A percentile compares a stretch with the other conserved stretches of the same genome.
Conservation (phyloP, 2,797 vertebrate genomes). For the Coregonus sp. region DNA sequence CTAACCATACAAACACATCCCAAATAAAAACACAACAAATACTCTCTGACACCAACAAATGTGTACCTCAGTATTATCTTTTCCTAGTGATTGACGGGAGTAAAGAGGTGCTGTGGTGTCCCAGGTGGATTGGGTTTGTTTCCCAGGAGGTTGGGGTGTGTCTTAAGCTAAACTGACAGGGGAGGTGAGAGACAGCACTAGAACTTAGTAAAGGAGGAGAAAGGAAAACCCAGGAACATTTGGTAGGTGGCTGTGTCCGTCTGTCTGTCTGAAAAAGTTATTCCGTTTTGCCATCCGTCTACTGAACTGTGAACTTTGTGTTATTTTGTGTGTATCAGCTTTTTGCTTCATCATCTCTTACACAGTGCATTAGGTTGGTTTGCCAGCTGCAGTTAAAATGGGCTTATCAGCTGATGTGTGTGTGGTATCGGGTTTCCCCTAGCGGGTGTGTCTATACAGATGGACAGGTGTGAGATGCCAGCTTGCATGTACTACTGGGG, state of each 20-base stretch:
- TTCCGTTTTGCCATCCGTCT: not conserved
- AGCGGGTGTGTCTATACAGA: constrained; percentile 5
- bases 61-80: too few relatives aligned
- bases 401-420: constrained; percentile 24
- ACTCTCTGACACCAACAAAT: not conserved
- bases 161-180: constrained; percentile 31
- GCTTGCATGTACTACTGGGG: not conserved
- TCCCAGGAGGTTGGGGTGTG: too few relatives aligned
- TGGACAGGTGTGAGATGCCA: constrained; percentile 14
- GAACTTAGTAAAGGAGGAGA: not conserved
- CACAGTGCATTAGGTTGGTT: not conserved
- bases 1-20: too few relatives aligned
- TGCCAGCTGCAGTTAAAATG: constrained; percentile 3
- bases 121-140: too few relatives aligned
- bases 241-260: not conserved
- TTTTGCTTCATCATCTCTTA: not conserved
- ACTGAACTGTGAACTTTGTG: not conserved
- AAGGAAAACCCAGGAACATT: not conserved
- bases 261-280: not conserved
- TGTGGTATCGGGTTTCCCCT: constrained; percentile 11
- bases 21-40: too few relatives aligned
- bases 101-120: too few relatives aligned
- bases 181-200: constrained; percentile 47
- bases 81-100: too few relatives aligned
- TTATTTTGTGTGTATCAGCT: constrained; percentile 1